Conservation (phyloP, 2,113 vertebrate species). For the Drymodes brunneopygia region DNA sequence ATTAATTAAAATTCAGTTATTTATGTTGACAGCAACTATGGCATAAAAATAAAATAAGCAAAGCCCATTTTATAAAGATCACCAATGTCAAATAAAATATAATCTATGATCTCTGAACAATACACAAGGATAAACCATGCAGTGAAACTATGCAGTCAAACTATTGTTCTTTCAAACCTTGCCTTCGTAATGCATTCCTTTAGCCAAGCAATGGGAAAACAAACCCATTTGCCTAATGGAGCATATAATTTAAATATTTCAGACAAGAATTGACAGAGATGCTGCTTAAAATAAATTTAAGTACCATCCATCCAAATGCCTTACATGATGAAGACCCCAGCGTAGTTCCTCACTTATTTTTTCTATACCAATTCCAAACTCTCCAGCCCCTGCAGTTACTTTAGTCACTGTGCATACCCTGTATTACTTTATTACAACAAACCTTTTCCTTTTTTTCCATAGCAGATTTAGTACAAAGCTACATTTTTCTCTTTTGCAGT, state of each 20-base stretch:
- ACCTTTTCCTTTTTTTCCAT: neutral
- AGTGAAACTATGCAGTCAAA: neutral
- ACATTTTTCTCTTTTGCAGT: neutral
- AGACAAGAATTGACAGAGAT: neutral
- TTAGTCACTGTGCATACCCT: neutral
- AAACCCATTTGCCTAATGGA: constrained; percentile 27
- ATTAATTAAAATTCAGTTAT: neutral
- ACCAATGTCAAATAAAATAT: neutral
- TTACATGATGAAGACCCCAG: neutral
- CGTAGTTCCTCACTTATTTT: neutral
- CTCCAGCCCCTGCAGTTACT: neutral
- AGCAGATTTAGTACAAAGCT: neutral
- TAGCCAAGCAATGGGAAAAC: constrained; percentile 7
- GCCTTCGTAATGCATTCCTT: constrained; percentile 6
- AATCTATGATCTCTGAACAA: neutral
- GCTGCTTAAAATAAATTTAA: constrained; percentile 7
- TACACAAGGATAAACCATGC: neutral
- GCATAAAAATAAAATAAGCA: neutral
- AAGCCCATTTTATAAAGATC: neutral
- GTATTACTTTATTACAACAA: neutral
- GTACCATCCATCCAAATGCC: neutral
- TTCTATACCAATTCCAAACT: neutral
- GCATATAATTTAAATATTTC: constrained; percentile 29
- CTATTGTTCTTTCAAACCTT: constrained; percentile 1
- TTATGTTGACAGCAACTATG: neutral